These are phyloP conservation scores for Coelopa pilipes DNA, from an alignment of 2,888 invertebrate species.

Conservation along the genomic window DNA sequence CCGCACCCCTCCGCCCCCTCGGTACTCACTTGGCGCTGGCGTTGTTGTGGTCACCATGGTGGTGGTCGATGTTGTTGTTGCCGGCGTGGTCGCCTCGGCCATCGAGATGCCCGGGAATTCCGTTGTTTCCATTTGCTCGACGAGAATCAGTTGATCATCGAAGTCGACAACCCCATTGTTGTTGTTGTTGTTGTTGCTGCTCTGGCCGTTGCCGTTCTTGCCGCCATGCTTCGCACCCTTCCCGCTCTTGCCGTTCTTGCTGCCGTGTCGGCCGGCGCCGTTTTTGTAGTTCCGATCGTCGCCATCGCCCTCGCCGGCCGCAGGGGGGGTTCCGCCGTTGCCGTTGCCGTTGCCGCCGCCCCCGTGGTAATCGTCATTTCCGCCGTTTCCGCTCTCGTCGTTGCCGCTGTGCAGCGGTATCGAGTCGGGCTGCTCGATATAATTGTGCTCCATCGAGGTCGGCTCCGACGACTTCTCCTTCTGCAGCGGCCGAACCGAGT, in stretches of 20 bases:
- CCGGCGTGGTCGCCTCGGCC: constrained; percentile 62
- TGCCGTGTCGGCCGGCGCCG: constrained; percentile 32
- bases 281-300: constrained; percentile 17
- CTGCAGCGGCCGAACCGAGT: constrained; percentile 50
- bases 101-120: constrained; percentile 68
- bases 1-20: too few species aligned
- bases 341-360: constrained; percentile 44
- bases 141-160: constrained; percentile 65
- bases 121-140: constrained; percentile 67
- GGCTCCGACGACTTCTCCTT: constrained; percentile 61
- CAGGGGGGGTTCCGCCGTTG: constrained; percentile 10
- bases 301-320: background rate
- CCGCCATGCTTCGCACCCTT: constrained; percentile 13
- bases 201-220: constrained; percentile 19
- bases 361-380: constrained; percentile 65
- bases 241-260: constrained; percentile 4
- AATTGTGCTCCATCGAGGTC: constrained; percentile 65
- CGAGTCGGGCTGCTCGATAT: constrained; percentile 65
- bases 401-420: constrained; percentile 65
- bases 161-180: constrained; percentile 55
- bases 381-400: constrained; percentile 66
- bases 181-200: constrained; percentile 31
- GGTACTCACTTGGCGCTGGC: constrained; percentile 70
- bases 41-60: constrained; percentile 73
- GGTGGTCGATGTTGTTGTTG: constrained; percentile 71